A percentile compares a stretch with the other conserved stretches of the same genome.
phyloP scores from a whole-genome alignment of 2,888 invertebrate genomes.

The Stenoptilia bipunctidactyla region DNA sequence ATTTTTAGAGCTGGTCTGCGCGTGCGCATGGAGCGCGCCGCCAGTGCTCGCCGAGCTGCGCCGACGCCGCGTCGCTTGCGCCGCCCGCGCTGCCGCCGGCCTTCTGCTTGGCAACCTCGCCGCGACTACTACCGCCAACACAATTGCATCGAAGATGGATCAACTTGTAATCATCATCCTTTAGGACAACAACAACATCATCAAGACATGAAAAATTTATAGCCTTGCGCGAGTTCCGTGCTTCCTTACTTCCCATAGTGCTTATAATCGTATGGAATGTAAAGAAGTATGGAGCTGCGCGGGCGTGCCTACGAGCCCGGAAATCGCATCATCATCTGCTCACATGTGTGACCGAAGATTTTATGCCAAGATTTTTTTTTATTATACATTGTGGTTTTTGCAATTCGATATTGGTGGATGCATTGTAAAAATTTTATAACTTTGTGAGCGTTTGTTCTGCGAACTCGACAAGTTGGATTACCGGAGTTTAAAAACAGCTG shows the following conservation, averaged over 20 bases:
- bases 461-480: no score
- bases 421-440: no score
- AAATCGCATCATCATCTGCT: slow-evolving; percentile 27
- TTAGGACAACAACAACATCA: slow-evolving; percentile 17
- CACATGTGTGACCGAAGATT: slow-evolving; percentile 31
- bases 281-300: slow-evolving; percentile 94
- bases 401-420: no score
- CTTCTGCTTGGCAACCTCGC: background rate
- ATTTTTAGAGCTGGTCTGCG: slow-evolving; percentile 70
- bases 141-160: background rate
- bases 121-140: slow-evolving; percentile 19
- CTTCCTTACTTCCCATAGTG: slow-evolving; percentile 97
- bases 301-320: slow-evolving; percentile 48
- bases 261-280: slow-evolving; percentile 91
- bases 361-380: slow-evolving; percentile 3
- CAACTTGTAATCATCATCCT: background rate
- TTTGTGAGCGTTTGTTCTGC: no score
- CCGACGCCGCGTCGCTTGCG: slow-evolving; percentile 61
- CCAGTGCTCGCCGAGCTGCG: slow-evolving; percentile 61
- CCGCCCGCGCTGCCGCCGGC: slow-evolving; percentile 42
- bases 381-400: no score
- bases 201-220: slow-evolving; percentile 29
- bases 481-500: no score
- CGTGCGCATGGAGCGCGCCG: slow-evolving; percentile 59
- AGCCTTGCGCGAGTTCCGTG: slow-evolving; percentile 85